Evolutionary conservation across 2,113 vertebrate species (phyloP).

Genomic region (Perca fluviatilis): DNA sequence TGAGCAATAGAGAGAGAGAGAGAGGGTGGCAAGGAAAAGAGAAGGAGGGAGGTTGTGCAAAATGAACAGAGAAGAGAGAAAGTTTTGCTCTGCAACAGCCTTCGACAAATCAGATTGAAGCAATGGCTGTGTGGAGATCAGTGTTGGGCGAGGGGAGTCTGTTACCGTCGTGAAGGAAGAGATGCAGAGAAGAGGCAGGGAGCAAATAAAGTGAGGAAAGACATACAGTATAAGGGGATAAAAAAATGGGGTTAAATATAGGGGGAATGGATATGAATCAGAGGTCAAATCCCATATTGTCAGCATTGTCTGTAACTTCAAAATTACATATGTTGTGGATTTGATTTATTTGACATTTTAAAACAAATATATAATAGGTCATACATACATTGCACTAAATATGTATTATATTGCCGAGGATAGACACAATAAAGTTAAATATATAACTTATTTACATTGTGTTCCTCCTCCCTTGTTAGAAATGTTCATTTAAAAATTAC

Average conservation of each 20-base stretch:
- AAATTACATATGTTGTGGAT: neutral
- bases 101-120: constrained; percentile 66
- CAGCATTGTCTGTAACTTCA: neutral
- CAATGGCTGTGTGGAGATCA: constrained; percentile 34
- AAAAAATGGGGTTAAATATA: constrained; percentile 5
- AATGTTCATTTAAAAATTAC: neutral
- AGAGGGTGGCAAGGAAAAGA: neutral
- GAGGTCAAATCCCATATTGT: constrained; percentile 9
- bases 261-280: constrained; percentile 9
- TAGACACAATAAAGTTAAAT: too few species aligned
- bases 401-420: too few species aligned
- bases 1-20: constrained; percentile 8
- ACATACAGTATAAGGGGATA: neutral
- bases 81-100: constrained; percentile 59
- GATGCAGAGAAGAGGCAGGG: neutral
- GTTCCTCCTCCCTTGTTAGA: neutral
- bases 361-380: too few species aligned
- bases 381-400: too few species aligned
- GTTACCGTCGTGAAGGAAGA: constrained; percentile 23
- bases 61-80: constrained; percentile 4
- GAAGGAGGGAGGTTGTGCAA: neutral
- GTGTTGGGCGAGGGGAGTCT: constrained; percentile 36
- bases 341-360: too few species aligned
- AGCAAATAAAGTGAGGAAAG: constrained; percentile 2
- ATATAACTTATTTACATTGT: too few species aligned